Percentiles rank a stretch among this genome's conserved stretches.
phyloP scores from a whole-genome alignment of 2,113 vertebrate species.

The Tachysurus fulvidraco region DNA sequence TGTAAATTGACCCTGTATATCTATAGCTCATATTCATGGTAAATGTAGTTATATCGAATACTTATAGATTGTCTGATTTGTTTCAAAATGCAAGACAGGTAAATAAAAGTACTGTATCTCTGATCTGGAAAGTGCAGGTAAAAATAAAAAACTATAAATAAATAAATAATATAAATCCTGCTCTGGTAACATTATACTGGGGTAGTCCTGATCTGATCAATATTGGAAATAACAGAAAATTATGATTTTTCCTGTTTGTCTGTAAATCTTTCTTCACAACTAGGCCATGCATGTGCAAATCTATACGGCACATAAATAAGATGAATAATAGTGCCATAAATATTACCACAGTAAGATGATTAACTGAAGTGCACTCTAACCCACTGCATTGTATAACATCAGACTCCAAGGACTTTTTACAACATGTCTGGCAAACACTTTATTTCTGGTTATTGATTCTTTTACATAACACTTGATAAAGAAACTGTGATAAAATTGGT shows the following conservation, averaged over 20 bases:
- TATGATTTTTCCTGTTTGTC: not conserved
- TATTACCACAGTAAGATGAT: conserved; percentile 7
- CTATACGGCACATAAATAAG: not conserved
- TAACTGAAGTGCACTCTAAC: conserved; percentile 32
- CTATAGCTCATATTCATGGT: not conserved
- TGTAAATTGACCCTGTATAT: not conserved
- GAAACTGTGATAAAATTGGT: conserved; percentile 37
- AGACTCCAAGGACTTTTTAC: conserved; percentile 2
- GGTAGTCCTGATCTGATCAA: not conserved
- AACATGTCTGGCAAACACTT: not conserved
- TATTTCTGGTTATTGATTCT: conserved; percentile 30
- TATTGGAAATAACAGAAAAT: not conserved
- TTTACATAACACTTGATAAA: conserved; percentile 53
- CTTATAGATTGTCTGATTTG: not conserved
- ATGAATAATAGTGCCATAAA: conserved; percentile 1
- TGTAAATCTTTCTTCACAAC: not conserved
- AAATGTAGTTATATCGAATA: not conserved
- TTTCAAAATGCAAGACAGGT: not conserved
- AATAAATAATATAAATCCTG: no score
- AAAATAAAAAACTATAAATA: not conserved
- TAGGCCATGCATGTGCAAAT: not conserved
- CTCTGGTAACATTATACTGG: not conserved
- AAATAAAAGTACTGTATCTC: not conserved
- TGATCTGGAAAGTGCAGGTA: not conserved
- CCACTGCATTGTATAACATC: conserved; percentile 26